Evolutionary conservation across 2,113 vertebrate species (phyloP).

Genomic region (Cettia cetti): DNA sequence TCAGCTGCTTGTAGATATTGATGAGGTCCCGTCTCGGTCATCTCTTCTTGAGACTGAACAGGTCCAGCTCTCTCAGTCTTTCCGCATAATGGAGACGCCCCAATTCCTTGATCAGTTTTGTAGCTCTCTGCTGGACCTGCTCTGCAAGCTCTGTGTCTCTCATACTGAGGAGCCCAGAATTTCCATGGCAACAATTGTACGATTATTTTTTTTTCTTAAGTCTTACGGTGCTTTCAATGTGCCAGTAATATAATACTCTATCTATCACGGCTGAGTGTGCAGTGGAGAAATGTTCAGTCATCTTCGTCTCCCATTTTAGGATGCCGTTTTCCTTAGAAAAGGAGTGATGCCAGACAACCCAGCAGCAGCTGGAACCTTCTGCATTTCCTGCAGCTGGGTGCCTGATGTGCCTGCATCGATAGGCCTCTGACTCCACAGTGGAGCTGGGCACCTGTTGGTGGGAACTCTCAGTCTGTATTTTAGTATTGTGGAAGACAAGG

Average conservation of each 20-base stretch:
- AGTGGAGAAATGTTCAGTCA: background rate
- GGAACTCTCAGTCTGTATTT: background rate
- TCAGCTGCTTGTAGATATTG: background rate
- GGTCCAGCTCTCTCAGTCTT: background rate
- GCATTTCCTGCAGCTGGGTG: background rate
- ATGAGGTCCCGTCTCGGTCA: background rate
- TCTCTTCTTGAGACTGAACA: background rate
- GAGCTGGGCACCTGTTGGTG: background rate
- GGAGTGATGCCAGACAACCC: background rate
- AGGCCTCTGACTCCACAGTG: background rate
- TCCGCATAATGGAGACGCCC: background rate
- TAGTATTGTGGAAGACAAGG: background rate
- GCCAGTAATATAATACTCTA: background rate
- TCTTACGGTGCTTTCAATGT: background rate
- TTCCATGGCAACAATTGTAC: background rate
- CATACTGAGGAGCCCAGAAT: background rate
- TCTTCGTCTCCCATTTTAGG: background rate
- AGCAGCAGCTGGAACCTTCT: background rate
- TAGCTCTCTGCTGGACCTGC: background rate
- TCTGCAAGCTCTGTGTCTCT: fast-evolving
- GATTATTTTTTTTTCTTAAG: background rate
- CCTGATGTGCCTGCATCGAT: background rate
- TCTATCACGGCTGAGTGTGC: background rate
- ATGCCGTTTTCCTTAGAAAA: background rate
- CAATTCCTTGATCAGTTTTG: background rate